Conservation (phyloP, 2,888 invertebrate genomes). For the Amphiduros pacificus region DNA sequence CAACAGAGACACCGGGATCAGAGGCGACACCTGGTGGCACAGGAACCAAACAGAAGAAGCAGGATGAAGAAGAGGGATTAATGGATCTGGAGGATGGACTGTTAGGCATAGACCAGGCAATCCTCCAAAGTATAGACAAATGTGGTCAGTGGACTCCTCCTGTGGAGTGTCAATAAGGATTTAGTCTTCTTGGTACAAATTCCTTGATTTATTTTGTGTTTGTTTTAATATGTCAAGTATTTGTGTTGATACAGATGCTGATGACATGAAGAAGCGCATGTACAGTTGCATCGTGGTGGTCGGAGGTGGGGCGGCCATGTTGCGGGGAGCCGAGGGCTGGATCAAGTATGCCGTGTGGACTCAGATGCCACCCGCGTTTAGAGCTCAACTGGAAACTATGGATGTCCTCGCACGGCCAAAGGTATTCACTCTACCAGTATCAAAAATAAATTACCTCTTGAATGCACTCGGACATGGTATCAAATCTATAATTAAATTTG, state of each 20-base stretch:
- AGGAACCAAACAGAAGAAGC: conserved; percentile 63
- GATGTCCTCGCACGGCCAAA: conserved; percentile 89
- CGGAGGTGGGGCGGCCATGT: conserved; percentile 88
- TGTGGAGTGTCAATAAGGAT: no score
- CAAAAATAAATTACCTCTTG: no score
- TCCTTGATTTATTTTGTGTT: background rate
- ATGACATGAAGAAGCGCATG: conserved; percentile 91
- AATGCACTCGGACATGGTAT: no score
- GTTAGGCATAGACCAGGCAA: conserved; percentile 85
- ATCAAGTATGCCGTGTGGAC: conserved; percentile 82
- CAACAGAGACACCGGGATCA: conserved; percentile 20
- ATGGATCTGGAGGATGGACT: conserved; percentile 63
- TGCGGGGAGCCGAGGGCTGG: conserved; percentile 83
- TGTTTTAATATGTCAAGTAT: background rate
- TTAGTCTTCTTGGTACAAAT: background rate
- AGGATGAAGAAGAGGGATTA: conserved; percentile 42
- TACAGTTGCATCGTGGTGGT: conserved; percentile 88
- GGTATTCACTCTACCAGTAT: conserved; percentile 62
- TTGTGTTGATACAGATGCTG: conserved; percentile 66
- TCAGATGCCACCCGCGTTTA: conserved; percentile 79
- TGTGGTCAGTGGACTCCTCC: conserved; percentile 75
- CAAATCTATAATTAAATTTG: no score
- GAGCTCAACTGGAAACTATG: conserved; percentile 69
- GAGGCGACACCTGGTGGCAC: conserved; percentile 34
- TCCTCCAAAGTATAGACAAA: conserved; percentile 87